phyloP scores from a whole-genome alignment of 1,140 invertebrate species.

The Drosophila tsacasi region DNA sequence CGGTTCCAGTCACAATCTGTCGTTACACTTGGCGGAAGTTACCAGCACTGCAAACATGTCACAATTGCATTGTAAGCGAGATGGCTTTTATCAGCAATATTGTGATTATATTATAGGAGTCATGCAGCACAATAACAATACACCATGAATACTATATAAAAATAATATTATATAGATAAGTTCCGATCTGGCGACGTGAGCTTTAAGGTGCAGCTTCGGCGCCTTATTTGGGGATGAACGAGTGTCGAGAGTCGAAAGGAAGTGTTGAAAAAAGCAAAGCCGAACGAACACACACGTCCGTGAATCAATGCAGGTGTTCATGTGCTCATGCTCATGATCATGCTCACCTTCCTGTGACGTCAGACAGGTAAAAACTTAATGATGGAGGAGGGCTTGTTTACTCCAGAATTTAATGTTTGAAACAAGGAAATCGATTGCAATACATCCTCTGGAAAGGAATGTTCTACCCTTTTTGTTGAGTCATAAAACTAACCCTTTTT shows the following conservation, averaged over 20 bases:
- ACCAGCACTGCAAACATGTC: slow-evolving; percentile 19
- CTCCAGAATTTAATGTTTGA: not conserved
- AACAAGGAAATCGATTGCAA: not conserved
- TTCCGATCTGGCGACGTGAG: slow-evolving; percentile 37
- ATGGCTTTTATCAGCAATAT: slow-evolving; percentile 54
- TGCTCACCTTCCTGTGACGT: slow-evolving; percentile 51
- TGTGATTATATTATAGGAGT: slow-evolving; percentile 26
- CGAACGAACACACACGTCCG: slow-evolving; percentile 18
- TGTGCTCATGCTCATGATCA: slow-evolving; percentile 33
- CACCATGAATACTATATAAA: not conserved
- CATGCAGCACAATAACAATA: slow-evolving; percentile 21
- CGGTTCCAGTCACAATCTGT: slow-evolving; percentile 21
- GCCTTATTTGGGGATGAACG: slow-evolving; percentile 57
- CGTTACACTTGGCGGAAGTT: slow-evolving; percentile 70
- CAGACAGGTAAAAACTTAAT: slow-evolving; percentile 16
- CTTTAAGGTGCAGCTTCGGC: slow-evolving; percentile 58
- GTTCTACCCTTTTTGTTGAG: slow-evolving; percentile 5
- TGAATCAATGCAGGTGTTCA: slow-evolving; percentile 68
- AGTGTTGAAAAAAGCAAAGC: slow-evolving; percentile 37
- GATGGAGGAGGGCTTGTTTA: slow-evolving; percentile 6
- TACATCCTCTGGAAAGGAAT: not conserved
- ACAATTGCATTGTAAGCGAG: slow-evolving; percentile 25
- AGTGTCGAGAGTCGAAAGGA: slow-evolving; percentile 55
- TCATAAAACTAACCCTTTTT: slow-evolving; percentile 59
- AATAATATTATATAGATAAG: slow-evolving; percentile 17